Evolutionary conservation across 2,888 invertebrate genomes (phyloP).

Genomic region (Diplazon laetatorius): DNA sequence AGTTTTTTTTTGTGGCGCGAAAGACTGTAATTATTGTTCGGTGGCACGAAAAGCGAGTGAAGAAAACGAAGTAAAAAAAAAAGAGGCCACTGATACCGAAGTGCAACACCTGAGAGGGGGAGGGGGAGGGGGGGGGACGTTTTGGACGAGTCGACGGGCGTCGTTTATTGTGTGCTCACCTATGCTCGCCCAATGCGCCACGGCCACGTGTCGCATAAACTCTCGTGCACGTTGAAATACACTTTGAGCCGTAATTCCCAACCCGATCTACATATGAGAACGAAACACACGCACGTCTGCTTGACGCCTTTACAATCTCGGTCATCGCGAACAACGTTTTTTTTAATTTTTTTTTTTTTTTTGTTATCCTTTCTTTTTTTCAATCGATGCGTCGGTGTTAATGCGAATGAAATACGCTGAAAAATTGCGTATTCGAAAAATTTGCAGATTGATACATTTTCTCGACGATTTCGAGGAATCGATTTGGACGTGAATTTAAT

Average conservation of each 20-base stretch:
- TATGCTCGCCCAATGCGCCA: neutral
- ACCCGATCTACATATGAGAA: neutral
- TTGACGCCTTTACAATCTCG: conserved; percentile 5
- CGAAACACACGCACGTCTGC: neutral
- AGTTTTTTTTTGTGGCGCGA: neutral
- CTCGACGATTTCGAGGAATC: too few species aligned
- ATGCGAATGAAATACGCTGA: too few species aligned
- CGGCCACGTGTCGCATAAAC: conserved; percentile 7
- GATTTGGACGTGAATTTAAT: too few species aligned
- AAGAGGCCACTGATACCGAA: conserved; percentile 44
- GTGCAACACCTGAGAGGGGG: neutral
- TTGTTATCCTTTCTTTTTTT: neutral
- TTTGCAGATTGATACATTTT: too few species aligned
- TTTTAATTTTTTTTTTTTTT: neutral
- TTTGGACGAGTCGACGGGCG: neutral
- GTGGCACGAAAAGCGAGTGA: conserved; percentile 21
- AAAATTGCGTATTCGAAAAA: too few species aligned
- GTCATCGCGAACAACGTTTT: neutral
- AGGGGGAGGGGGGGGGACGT: neutral
- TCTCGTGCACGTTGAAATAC: conserved; percentile 5
- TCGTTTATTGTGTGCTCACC: conserved; percentile 30
- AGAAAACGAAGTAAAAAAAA: conserved; percentile 43
- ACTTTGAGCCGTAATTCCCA: neutral
- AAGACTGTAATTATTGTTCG: conserved; percentile 36
- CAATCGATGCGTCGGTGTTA: too few species aligned